phyloP scores from a whole-genome alignment of 2,888 invertebrate species.

The Blastobasis adustella region DNA sequence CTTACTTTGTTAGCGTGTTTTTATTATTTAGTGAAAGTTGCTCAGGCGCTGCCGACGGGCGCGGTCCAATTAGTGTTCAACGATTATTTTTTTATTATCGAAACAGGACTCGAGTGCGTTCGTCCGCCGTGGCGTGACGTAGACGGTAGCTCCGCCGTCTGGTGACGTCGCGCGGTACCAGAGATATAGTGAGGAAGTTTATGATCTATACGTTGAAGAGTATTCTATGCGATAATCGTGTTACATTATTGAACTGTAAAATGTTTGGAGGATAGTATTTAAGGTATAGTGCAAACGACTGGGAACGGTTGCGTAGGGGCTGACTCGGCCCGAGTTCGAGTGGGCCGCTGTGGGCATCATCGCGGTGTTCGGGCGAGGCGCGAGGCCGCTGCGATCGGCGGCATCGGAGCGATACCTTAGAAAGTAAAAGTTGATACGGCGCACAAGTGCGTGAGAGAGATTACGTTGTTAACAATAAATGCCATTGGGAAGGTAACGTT shows the following conservation, averaged over 20 bases:
- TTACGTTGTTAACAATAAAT: slow-evolving; percentile 4
- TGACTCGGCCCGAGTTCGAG: slow-evolving; percentile 1
- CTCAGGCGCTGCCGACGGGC: slow-evolving; percentile 67
- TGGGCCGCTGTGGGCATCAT: too few relatives aligned
- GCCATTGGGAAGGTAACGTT: neutral
- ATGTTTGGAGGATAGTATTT: slow-evolving; percentile 44
- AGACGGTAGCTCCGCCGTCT: slow-evolving; percentile 15
- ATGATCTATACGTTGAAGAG: slow-evolving; percentile 47
- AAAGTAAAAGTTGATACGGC: slow-evolving; percentile 15
- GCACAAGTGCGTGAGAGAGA: slow-evolving; percentile 1
- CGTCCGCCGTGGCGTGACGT: slow-evolving; percentile 35
- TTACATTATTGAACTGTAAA: slow-evolving; percentile 66
- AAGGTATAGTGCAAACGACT: slow-evolving; percentile 71
- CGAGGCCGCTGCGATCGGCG: slow-evolving; percentile 1
- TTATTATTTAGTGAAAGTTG: slow-evolving; percentile 69
- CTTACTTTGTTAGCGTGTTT: slow-evolving; percentile 68
- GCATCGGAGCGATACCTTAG: slow-evolving; percentile 8
- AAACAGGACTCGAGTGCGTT: slow-evolving; percentile 41
- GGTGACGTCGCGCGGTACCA: slow-evolving; percentile 22
- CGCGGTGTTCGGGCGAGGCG: neutral
- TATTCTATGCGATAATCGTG: slow-evolving; percentile 60
- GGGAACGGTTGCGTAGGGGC: slow-evolving; percentile 63
- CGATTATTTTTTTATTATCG: slow-evolving; percentile 50
- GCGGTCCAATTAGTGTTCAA: slow-evolving; percentile 68
- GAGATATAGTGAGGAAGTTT: slow-evolving; percentile 40